These are phyloP conservation scores for Dissostichus mawsoni DNA, from an alignment of 2,113 vertebrate genomes.

Conservation along the genomic window DNA sequence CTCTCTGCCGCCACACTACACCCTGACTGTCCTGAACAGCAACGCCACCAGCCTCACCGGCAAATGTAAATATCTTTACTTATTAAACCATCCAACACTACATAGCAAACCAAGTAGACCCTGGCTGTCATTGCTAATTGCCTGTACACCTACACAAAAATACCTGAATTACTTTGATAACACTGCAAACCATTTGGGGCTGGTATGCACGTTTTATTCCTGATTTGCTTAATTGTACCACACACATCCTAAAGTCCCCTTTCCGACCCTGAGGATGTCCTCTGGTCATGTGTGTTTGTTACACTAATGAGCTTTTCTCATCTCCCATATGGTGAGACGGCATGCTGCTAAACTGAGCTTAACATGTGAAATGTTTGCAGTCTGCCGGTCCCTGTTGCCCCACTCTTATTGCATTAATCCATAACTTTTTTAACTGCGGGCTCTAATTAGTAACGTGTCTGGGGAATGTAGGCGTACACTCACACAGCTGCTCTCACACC, in stretches of 20 bases:
- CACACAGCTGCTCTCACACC: conserved; percentile 53
- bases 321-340: conserved; percentile 48
- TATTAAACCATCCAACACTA: not conserved
- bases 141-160: not conserved
- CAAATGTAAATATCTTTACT: conserved; percentile 86
- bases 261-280: conserved; percentile 32
- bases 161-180: not conserved
- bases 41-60: conserved; percentile 87
- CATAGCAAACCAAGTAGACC: too few relatives aligned
- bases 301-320: conserved; percentile 55
- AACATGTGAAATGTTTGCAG: conserved; percentile 52
- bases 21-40: conserved; percentile 93
- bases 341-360: conserved; percentile 24
- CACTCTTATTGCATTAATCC: conserved; percentile 54
- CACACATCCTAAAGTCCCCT: not conserved
- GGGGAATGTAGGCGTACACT: conserved; percentile 35
- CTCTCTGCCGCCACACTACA: conserved; percentile 96
- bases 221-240: not conserved
- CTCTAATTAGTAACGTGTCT: conserved; percentile 67
- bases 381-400: conserved; percentile 32
- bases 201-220: not conserved
- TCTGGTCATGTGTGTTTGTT: conserved; percentile 54
- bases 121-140: not conserved
- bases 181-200: not conserved
- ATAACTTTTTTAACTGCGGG: conserved; percentile 47